A percentile compares a stretch with the other conserved stretches of the same genome.
Evolutionary conservation across 2,888 invertebrate species (phyloP).

Genomic region (Abrostola tripartita): DNA sequence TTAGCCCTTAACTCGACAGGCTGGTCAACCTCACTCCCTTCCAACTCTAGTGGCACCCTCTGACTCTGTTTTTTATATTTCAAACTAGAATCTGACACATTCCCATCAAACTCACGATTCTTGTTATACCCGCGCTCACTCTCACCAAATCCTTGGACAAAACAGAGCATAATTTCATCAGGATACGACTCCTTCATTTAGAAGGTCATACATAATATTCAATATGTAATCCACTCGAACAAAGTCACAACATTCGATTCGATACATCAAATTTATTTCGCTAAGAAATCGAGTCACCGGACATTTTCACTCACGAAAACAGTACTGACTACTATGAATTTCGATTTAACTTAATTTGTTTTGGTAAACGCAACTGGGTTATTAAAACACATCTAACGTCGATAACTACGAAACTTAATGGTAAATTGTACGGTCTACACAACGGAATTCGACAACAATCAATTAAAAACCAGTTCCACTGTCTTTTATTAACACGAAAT

Average conservation of each 20-base stretch:
- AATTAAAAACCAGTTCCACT: conserved; percentile 42
- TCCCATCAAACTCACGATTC: conserved; percentile 72
- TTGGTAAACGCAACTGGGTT: conserved; percentile 30
- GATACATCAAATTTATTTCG: conserved; percentile 40
- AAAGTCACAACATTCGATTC: conserved; percentile 58
- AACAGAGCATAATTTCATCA: conserved; percentile 91
- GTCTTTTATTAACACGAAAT: conserved; percentile 25
- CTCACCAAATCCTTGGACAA: conserved; percentile 90
- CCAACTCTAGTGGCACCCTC: conserved; percentile 65
- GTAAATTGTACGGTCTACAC: conserved; percentile 35
- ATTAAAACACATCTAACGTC: conserved; percentile 35
- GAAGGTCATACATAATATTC: conserved; percentile 73
- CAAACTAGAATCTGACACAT: conserved; percentile 70
- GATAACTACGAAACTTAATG: conserved; percentile 40
- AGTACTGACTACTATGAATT: conserved; percentile 41
- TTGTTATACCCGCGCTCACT: conserved; percentile 74
- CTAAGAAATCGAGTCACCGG: conserved; percentile 46
- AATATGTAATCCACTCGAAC: conserved; percentile 51
- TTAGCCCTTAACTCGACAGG: conserved; percentile 65
- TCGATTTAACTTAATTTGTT: conserved; percentile 43
- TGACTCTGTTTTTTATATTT: conserved; percentile 69
- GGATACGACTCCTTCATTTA: conserved; percentile 86
- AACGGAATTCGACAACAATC: conserved; percentile 25
- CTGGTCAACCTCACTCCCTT: conserved; percentile 54
- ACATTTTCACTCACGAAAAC: conserved; percentile 57